Base-by-base conservation (phyloP, 2,888 invertebrate species). In the Dascillus cervinus region DNA sequence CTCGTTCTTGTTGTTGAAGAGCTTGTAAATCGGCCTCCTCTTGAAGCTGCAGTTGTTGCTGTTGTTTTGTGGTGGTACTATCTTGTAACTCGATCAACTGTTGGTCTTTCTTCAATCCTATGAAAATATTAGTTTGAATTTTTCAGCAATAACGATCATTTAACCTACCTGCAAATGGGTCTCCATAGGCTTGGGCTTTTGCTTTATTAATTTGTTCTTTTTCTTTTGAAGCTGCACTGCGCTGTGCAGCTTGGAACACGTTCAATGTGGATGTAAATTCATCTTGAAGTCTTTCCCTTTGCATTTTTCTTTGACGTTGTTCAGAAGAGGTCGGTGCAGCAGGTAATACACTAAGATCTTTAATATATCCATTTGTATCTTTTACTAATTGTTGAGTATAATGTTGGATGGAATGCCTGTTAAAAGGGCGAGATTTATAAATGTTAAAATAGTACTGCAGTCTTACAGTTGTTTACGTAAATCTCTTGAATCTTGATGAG, bases 381-480 rank as follows among this genome's bases (percentile, higher is more conserved):
- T 92, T 91, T 1, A 88, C 91, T 55, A 96, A 65, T 57, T 91
- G 89, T 60, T 94, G 89, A 0, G 95, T 95, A 61, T 94, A 92
- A 61, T 91, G 91, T 62, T 92, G 91, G 48, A 94, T 84, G 65
- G 94, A 87, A 61, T 92, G 89, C 34, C 92, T 92, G 58, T 11
- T 66, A 64, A 36, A 26, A 13, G 8, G n/a, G 4, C 22, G n/a
- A 22, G 6, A 17, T 17, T 6, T 17, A 17, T 17, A 4, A 17
- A n/a, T 4, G 22, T 22, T 22, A 4, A 9, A 22, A 9, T 6
- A 22, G 4, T 4, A 6, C 4, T 10, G 5, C 5, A 28, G 10
- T 13, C 82, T 80, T 69, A 90, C 89, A 92, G 66, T 65, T 91
- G 88, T 58, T 83, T 82, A 47, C 90, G 74, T 17, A 92, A 75